Base-by-base conservation (phyloP, 2,797 vertebrate species). In the Masticophis lateralis region DNA sequence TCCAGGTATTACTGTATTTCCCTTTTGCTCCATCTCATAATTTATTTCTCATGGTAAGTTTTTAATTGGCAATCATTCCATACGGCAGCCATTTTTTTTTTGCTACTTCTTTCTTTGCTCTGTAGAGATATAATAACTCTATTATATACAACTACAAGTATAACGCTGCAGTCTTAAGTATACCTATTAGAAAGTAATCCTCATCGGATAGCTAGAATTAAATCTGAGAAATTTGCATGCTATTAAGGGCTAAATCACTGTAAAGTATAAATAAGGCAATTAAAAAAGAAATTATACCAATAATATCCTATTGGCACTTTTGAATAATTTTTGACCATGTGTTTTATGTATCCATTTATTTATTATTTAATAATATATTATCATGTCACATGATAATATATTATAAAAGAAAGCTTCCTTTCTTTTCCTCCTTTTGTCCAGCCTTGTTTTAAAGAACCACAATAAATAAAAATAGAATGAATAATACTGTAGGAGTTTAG, bases 1-100 rank as follows among this genome's bases (percentile, higher is more conserved):
- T 99, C 98, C 99, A 99, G 99, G 99, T 99, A 99, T 98, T 98
- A 97, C 95, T 92, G 95, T 96, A 97, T 97, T 98, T 97, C 97
- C 97, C 97, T 97, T 83, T 94, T 93, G 94, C 96, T 97, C 96
- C 97, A 97, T 96, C 97, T 95, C 96, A 97, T 96, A 92, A 96
- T 96, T 96, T 94, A 94, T 95, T 97, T 96, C 59, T 95, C 96
- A 91, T 96, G 96, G 94, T 95, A 97, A 91, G 95, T 93, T 97
- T 96, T 94, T 95, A 28, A 90, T 96, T 96, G 94, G 95, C 91
- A 95, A 92, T 94, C 93, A 90, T 93, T 93, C 94, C 93, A 91
- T 59, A 91, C 16, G 87, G 93, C 86, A 89, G 18, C 94, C 94
- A 97, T 97, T 94, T 95, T 97, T 96, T 53, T 94, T 95, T 95